A percentile compares a stretch with the other conserved stretches of the same genome.
Evolutionary conservation across 1,140 invertebrate species (phyloP).

Genomic region (Lanistes nyassanus): DNA sequence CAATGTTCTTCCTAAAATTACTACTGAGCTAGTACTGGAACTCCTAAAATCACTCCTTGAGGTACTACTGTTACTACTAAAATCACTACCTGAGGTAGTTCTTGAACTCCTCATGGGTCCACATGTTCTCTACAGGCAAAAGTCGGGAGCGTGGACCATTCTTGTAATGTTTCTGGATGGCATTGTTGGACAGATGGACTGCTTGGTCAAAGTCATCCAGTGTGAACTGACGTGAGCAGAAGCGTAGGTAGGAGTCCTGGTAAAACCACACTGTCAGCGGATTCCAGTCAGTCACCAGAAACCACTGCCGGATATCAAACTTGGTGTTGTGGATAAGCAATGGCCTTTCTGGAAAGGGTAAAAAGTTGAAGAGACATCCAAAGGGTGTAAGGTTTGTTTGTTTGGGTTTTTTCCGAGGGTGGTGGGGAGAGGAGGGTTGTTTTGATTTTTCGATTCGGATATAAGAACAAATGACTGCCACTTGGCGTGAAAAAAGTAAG

Average conservation of each 20-base stretch:
- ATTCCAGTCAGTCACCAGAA: conserved; percentile 88
- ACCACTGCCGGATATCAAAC: conserved; percentile 84
- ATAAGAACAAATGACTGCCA: too few species aligned
- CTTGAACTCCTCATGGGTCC: conserved; percentile 77
- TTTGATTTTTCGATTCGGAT: too few species aligned
- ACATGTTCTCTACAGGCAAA: conserved; percentile 84
- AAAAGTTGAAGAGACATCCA: conserved; percentile 11
- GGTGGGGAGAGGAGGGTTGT: too few species aligned
- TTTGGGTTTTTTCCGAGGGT: too few species aligned
- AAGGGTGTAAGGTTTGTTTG: too few species aligned
- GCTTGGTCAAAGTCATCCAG: conserved; percentile 90
- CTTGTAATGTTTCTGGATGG: conserved; percentile 90
- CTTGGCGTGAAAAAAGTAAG: too few species aligned
- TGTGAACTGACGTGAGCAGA: conserved; percentile 91
- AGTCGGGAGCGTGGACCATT: conserved; percentile 79
- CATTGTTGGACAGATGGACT: conserved; percentile 92
- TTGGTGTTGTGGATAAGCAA: conserved; percentile 90
- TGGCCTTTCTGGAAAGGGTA: conserved; percentile 63
- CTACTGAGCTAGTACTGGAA: too few species aligned
- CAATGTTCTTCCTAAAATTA: too few species aligned
- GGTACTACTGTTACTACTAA: too few species aligned
- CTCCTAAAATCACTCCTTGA: too few species aligned
- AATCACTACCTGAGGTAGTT: conserved; percentile 61
- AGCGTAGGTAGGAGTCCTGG: conserved; percentile 86
- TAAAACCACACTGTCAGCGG: conserved; percentile 94